phyloP scores from a whole-genome alignment of 1,140 invertebrate genomes.

The Drosophila equinoxialis region DNA sequence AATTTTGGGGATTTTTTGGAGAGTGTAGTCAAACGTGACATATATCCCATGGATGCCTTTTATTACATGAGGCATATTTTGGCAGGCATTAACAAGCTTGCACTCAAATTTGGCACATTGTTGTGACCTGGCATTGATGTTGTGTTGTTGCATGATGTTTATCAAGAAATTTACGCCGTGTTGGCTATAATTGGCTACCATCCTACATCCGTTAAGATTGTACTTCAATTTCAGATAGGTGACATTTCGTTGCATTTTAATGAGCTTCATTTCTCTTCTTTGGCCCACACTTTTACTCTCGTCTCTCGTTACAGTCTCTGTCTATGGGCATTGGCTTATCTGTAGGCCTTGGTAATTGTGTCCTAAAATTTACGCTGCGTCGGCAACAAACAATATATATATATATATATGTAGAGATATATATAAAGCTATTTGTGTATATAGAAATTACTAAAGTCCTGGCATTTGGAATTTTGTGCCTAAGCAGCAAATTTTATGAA shows the following conservation, averaged over 20 bases:
- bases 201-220: conserved; percentile 64
- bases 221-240: conserved; percentile 79
- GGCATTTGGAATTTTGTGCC: conserved; percentile 54
- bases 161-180: conserved; percentile 67
- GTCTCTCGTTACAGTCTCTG: not conserved
- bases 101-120: conserved; percentile 70
- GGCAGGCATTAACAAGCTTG: conserved; percentile 72
- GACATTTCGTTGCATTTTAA: conserved; percentile 82
- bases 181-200: conserved; percentile 65
- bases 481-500: conserved; percentile 74
- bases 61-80: conserved; percentile 56
- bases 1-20: not conserved
- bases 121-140: conserved; percentile 18
- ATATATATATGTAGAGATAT: not conserved
- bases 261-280: conserved; percentile 66
- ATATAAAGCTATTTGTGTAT: conserved; percentile 1
- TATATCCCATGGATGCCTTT: not conserved
- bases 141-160: conserved; percentile 45
- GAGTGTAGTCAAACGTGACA: not conserved
- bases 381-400: conserved; percentile 19
- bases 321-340: conserved; percentile 58
- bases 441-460: conserved; percentile 34
- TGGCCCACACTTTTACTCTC: conserved; percentile 16
- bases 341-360: conserved; percentile 63
- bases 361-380: conserved; percentile 76